Percentiles rank a stretch among this genome's conserved stretches.
Evolutionary conservation across 2,113 vertebrate genomes (phyloP).

Genomic region (Butorides virescens): DNA sequence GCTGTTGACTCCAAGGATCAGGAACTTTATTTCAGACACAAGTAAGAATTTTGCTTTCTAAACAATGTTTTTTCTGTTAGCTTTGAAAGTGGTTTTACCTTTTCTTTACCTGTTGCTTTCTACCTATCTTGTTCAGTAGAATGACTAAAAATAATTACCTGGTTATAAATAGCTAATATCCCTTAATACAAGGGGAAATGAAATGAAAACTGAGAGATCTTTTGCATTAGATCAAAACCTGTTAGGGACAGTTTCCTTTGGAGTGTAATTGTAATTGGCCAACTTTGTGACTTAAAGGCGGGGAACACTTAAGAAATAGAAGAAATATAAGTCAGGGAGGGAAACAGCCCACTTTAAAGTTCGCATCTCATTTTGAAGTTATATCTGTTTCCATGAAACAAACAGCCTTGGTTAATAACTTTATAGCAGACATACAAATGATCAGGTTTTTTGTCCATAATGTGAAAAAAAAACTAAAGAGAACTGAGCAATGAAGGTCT

Average conservation of each 20-base stretch:
- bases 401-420: neutral
- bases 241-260: neutral
- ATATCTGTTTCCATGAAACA: neutral
- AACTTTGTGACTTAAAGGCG: neutral
- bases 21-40: neutral
- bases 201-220: constrained; percentile 11
- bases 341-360: neutral
- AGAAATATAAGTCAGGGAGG: neutral
- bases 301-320: neutral
- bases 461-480: neutral
- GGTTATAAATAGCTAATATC: constrained; percentile 49
- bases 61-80: neutral
- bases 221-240: constrained; percentile 32
- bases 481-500: neutral
- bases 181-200: constrained; percentile 16
- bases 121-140: neutral
- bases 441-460: neutral
- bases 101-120: neutral
- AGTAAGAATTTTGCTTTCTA: neutral
- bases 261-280: neutral
- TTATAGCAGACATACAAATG: neutral
- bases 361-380: neutral
- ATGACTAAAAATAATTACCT: constrained; percentile 9
- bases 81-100: neutral
- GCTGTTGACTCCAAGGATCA: neutral